These are phyloP conservation scores for Xenops minutus DNA, from an alignment of 2,797 vertebrate genomes.

Conservation along the genomic window DNA sequence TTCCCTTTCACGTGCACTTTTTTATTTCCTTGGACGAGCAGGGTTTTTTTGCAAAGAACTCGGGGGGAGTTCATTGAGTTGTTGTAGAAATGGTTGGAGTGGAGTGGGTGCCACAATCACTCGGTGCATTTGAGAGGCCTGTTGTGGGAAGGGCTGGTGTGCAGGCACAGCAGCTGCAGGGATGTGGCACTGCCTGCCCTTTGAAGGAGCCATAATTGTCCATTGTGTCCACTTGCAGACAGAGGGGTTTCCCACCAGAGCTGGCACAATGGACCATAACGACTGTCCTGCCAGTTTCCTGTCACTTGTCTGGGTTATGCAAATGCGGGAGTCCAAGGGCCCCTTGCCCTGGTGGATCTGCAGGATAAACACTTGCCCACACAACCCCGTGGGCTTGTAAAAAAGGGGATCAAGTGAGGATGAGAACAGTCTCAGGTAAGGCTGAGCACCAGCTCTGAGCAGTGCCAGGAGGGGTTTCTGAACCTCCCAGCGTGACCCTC, in stretches of 20 bases:
- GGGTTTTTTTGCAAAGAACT: neutral
- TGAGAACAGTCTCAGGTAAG: neutral
- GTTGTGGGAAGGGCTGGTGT: neutral
- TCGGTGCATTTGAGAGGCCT: neutral
- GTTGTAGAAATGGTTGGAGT: neutral
- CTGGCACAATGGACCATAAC: neutral
- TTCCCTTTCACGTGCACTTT: neutral
- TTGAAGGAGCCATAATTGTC: neutral
- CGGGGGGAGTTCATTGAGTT: neutral
- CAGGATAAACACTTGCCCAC: neutral
- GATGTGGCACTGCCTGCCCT: neutral
- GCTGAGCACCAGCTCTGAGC: neutral
- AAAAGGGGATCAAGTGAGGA: neutral
- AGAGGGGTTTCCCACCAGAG: neutral
- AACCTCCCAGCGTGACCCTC: neutral
- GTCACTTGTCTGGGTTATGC: constrained; percentile 17
- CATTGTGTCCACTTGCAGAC: neutral
- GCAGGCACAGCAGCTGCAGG: neutral
- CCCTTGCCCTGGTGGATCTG: neutral
- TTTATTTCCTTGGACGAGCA: neutral
- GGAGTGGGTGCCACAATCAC: neutral
- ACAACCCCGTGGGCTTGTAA: neutral
- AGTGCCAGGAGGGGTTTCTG: neutral
- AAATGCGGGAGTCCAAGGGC: neutral
- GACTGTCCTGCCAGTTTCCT: constrained; percentile 17